Conservation (phyloP, 23 tunicate species). For the Aplidium turbinatum region DNA sequence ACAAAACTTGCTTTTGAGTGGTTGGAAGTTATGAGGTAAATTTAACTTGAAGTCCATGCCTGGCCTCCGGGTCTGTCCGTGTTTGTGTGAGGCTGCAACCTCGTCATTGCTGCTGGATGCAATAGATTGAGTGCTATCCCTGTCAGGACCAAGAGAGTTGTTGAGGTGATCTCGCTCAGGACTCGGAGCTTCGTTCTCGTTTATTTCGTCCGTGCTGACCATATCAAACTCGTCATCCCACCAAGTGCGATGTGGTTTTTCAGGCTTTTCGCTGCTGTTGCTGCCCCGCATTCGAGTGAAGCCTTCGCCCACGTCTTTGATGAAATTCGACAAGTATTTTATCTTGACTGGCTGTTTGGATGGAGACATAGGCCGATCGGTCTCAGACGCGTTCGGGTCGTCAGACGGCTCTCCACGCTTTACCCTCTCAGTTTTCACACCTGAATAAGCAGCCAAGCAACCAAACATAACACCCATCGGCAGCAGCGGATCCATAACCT, state of each 20-base stretch:
- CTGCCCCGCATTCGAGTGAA: constrained; percentile 24
- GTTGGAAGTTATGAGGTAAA: constrained; percentile 48
- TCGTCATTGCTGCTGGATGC: no score
- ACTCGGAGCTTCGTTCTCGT: no score
- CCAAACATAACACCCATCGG: constrained; percentile 63
- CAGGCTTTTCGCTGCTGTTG: not conserved
- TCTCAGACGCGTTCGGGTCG: not conserved
- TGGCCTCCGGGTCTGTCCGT: no score
- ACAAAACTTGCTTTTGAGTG: constrained; percentile 59
- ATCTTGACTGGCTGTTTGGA: constrained; percentile 30
- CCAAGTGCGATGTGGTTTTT: constrained; percentile 14
- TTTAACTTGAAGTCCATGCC: constrained; percentile 44
- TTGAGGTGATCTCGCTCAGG: no score
- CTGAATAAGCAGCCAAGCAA: constrained; percentile 65
- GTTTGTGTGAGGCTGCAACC: no score
- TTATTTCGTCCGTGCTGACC: constrained; percentile 7
- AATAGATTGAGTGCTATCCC: no score
- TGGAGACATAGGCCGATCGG: constrained; percentile 21
- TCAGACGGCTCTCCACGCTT: constrained; percentile 8
- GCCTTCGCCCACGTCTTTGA: constrained; percentile 69
- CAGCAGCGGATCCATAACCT: constrained; percentile 83
- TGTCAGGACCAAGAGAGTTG: no score
- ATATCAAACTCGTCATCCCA: constrained; percentile 66
- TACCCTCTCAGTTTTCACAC: constrained; percentile 41
- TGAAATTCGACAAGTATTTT: constrained; percentile 40